phyloP scores from a whole-genome alignment of 2,797 vertebrate species.

The Sciurus carolinensis region DNA sequence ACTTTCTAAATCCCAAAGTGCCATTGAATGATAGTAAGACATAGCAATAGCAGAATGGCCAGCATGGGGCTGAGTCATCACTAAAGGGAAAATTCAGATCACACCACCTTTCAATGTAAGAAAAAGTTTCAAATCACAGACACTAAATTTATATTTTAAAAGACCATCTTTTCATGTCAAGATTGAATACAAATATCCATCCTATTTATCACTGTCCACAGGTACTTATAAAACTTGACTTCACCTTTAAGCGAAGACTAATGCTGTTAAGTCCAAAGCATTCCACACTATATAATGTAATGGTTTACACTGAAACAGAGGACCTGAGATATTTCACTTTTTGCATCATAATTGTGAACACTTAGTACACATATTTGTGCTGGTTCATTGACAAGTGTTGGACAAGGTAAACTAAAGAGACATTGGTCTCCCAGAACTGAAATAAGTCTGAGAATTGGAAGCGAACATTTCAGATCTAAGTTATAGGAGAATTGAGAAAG shows the following conservation, averaged over 20 bases:
- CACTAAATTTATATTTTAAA: not conserved
- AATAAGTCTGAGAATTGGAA: constrained; percentile 1
- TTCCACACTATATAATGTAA: not conserved
- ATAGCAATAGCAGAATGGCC: not conserved
- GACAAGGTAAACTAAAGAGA: not conserved
- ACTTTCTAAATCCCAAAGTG: not conserved
- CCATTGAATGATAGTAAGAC: not conserved
- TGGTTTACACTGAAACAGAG: not conserved
- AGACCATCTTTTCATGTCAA: not conserved
- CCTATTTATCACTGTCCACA: constrained; percentile 33
- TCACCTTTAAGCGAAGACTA: constrained; percentile 14
- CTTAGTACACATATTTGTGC: not conserved
- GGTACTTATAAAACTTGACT: not conserved
- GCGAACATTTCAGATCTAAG: not conserved
- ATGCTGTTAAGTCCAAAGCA: constrained; percentile 1
- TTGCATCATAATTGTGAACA: constrained; percentile 4
- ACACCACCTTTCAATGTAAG: not conserved
- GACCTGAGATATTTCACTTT: not conserved
- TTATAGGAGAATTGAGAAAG: not conserved
- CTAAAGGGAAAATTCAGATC: not conserved
- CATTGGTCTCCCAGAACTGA: not conserved
- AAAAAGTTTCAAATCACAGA: not conserved
- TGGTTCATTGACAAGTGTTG: not conserved
- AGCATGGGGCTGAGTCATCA: not conserved
- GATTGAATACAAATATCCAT: not conserved